Base-by-base conservation (phyloP, 2,113 vertebrate genomes). In the Poicephalus meyeri region DNA sequence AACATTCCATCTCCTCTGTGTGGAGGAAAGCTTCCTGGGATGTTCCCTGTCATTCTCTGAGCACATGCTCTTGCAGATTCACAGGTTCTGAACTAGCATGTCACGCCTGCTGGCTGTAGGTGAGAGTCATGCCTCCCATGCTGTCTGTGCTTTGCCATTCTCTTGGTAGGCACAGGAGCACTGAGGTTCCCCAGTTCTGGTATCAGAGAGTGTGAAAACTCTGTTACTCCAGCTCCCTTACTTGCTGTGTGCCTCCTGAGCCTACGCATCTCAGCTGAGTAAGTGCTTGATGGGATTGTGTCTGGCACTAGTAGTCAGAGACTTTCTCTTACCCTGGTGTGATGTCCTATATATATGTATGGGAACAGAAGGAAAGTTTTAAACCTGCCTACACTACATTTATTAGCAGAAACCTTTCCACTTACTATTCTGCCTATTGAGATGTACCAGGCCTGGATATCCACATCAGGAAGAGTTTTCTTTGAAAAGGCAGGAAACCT, bases 1-100 rank as follows among this genome's bases (percentile, higher is more conserved):
- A 44, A 21, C 18, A 31, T 33, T 52, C 50, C n/a, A 12, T 46
- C n/a, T 41, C 12, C 28, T 71, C 35, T 0, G 0, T 0, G 3
- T 20, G 14, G 47, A 63, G 29, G 39, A 73, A n/a, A 44, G 17
- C 16, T 73, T 89, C 50, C 37, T 1, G 3, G 23, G 35, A 23
- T 19, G 15, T 60, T 83, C 9, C 5, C 7, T 29, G 10, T 29
- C 39, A 5, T 47, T 56, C 37, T 31, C 13, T 21, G 35, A 70
- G 49, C 13, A 17, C 1, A 1, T 28, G 21, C 10, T 56, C 13
- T 50, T 33, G 35, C 39, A 70, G 17, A 42, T 55, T 49, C 29
- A 21, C 46, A 31, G 39, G 60, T 81, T 68, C 74, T 47, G 53
- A 55, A 18, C 13, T 26, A 35, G n/a, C 6, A 9, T 10, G 35